Base-by-base conservation (phyloP, 2,888 invertebrate genomes). In the Sycophila texana region DNA sequence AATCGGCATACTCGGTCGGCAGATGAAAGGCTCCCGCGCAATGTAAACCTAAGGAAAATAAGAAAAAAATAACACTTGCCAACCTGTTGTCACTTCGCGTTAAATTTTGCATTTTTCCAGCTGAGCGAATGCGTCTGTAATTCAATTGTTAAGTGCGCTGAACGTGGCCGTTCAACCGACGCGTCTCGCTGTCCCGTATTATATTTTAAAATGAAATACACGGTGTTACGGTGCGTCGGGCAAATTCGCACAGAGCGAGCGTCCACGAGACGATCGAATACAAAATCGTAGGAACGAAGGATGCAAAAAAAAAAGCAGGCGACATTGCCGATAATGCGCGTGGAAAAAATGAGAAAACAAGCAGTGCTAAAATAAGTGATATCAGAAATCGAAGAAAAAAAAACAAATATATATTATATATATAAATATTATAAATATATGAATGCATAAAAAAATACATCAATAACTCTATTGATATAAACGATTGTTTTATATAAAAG, bases 401-500 rank as follows among this genome's bases (percentile, higher is more conserved):
- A 76, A 20, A 57, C 16, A 78, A 4, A 73, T 73, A 51, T 81
- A 82, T 84, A 80, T 81, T 81, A 75, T 81, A 82, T 82, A 84
- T 83, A 80, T 74, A 72, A 68, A 74, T 72, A 74, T 74, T 79
- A 77, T 71, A 80, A 58, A 74, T 73, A 81, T 70, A 71, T 71
- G 49, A 74, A 57, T 72, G n/a, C 66, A 71, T 63, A 74, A 63
- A 80, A 66, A 74, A 71, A 80, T 80, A 83, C 81, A 83, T 81
- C 79, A 81, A 84, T 83, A 63, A 82, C 74, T 82, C 81, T 74
- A 81, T 80, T 82, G 72, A 63, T 77, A 81, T 83, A 82, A 83
- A 84, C 82, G 82, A 83, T 83, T 84, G 84, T 86, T 86, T 86
- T 84, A 85, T 82, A 85, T 84, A 86, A 83, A 84, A 83, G 78